Evolutionary conservation across 1,140 invertebrate species (phyloP), one percentile per base, ranked within the genome.

Genomic region (Thaumetopoea pityocampa): DNA sequence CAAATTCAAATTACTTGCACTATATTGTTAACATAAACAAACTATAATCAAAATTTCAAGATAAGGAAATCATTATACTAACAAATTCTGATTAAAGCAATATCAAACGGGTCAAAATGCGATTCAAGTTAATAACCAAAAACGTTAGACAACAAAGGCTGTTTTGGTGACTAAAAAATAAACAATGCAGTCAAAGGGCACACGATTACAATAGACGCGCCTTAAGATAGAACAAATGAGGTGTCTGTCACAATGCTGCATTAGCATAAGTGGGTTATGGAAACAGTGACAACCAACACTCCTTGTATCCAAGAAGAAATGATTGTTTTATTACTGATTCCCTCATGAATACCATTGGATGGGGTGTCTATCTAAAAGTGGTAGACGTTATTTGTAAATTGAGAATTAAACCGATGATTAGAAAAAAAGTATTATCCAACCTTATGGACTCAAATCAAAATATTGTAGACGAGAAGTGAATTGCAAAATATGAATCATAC

Each of bases 161-260:
- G 30, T 28, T 46, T 51, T 35, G 47, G 52, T 63, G 56, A 46
- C 78, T 67, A 81, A 84, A 79, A 83, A 81, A 79, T 65, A 74
- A 33, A 83, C 79, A 84, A 84, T 84, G 26, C 68, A 78, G 79
- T 80, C 79, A 83, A 79, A 81, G 79, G 74, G 67, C 71, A 81
- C 22, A 22, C 47, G 44, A 69, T 69, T 66, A 83, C 74, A 79
- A 80, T 74, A 52, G 62, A 23, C 34, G 40, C 47, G 36, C 33
- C 28, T 51, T 43, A 50, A 59, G 67, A 72, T 72, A 73, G 67
- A 73, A 79, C 78, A 78, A 78, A 78, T 77, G 70, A 67, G 59
- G 56, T 53, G 47, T 56, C 57, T 56, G 42, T 51, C 63, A 81
- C 76, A 81, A 83, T 81, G 52, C 52, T 9, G 9, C 58, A 83